Percentiles rank a stretch among this genome's conserved stretches.
These are phyloP conservation scores for Rhingia rostrata DNA, from an alignment of 2,888 invertebrate genomes.

Conservation along the genomic window DNA sequence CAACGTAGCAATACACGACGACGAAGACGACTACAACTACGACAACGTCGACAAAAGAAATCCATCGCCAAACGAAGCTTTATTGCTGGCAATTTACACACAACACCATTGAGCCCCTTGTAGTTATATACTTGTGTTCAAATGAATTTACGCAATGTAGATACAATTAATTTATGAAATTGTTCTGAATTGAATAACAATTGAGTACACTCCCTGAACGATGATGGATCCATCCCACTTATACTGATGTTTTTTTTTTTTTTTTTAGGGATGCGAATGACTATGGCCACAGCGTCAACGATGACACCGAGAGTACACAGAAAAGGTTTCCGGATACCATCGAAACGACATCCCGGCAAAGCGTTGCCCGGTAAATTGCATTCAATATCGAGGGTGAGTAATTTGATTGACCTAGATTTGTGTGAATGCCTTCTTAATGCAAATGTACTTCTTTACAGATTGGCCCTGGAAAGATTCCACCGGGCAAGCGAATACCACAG, in stretches of 20 bases:
- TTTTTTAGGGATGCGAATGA: slow-evolving; percentile 88
- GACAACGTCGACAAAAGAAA: slow-evolving; percentile 47
- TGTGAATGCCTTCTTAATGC: neutral
- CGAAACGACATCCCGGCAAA: slow-evolving; percentile 85
- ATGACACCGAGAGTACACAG: slow-evolving; percentile 87
- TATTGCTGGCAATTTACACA: slow-evolving; percentile 60
- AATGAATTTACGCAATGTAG: slow-evolving; percentile 72
- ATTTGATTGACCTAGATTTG: neutral
- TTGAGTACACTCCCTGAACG: slow-evolving; percentile 44
- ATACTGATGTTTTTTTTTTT: slow-evolving; percentile 66
- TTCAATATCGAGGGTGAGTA: slow-evolving; percentile 83
- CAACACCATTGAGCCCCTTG: slow-evolving; percentile 26
- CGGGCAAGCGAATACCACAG: slow-evolving; percentile 82
- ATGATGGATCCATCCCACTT: slow-evolving; percentile 47
- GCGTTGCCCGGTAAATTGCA: slow-evolving; percentile 83
- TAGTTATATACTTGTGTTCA: slow-evolving; percentile 15
- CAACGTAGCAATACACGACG: slow-evolving; percentile 36
- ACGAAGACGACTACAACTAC: neutral
- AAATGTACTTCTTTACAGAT: slow-evolving; percentile 76
- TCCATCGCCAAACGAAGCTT: slow-evolving; percentile 45
- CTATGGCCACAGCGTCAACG: slow-evolving; percentile 88
- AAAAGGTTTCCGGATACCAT: slow-evolving; percentile 87
- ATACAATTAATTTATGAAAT: slow-evolving; percentile 68
- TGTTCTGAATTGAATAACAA: slow-evolving; percentile 70
- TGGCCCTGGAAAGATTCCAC: slow-evolving; percentile 81